Conservation (phyloP, 2,888 invertebrate species). For the Drosophila hamatofila region DNA sequence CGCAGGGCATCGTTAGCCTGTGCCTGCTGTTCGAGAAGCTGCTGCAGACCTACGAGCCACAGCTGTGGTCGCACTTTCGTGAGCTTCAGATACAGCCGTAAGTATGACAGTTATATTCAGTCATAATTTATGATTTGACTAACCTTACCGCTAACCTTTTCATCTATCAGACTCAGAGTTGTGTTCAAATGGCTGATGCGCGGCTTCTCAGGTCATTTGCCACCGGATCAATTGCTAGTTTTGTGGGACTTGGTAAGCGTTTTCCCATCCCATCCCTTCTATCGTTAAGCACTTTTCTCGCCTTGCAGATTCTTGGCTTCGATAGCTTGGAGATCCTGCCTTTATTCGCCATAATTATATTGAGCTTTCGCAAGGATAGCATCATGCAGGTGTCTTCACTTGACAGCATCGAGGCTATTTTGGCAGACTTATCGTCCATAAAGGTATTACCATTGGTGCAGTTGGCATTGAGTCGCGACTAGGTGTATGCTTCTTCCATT, state of each 20-base stretch:
- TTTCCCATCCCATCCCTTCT: not conserved
- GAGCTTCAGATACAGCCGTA: slow-evolving; percentile 96
- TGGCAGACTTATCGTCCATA: slow-evolving; percentile 95
- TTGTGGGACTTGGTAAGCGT: slow-evolving; percentile 93
- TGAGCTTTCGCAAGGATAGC: slow-evolving; percentile 94
- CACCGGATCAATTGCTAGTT: slow-evolving; percentile 95
- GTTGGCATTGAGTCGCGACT: slow-evolving; percentile 90
- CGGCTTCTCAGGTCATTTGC: slow-evolving; percentile 97
- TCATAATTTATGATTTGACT: no score
- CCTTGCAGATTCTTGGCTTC: slow-evolving; percentile 90
- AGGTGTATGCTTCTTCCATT: not conserved
- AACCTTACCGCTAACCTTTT: no score
- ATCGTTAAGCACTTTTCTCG: not conserved
- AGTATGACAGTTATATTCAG: slow-evolving; percentile 84
- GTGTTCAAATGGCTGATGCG: slow-evolving; percentile 99
- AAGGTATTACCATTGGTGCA: slow-evolving; percentile 94
- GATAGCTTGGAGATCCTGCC: slow-evolving; percentile 96
- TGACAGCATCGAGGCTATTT: slow-evolving; percentile 93
- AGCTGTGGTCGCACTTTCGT: slow-evolving; percentile 95
- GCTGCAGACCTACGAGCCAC: slow-evolving; percentile 95
- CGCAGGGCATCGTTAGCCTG: slow-evolving; percentile 95
- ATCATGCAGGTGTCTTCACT: slow-evolving; percentile 90
- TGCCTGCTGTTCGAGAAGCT: slow-evolving; percentile 95
- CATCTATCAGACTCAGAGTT: slow-evolving; percentile 90
- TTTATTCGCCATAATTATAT: slow-evolving; percentile 92